These are phyloP conservation scores for Dipodomys stephensi DNA, from an alignment of 2,113 vertebrate species.

Conservation along the genomic window DNA sequence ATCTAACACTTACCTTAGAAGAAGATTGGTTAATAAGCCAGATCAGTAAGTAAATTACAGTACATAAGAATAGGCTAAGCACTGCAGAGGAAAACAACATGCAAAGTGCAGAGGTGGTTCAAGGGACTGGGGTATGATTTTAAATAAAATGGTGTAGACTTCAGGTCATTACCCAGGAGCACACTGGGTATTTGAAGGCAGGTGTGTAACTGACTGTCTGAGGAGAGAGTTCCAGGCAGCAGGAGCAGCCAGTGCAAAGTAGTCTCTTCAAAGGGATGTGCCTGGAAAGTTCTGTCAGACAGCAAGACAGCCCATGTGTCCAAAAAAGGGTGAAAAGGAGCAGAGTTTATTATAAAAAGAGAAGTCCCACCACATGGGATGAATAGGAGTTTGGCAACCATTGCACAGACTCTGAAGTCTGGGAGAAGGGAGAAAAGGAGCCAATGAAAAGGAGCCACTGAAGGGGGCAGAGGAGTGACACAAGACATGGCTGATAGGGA, in stretches of 20 bases:
- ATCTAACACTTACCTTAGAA: neutral
- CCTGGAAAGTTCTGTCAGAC: neutral
- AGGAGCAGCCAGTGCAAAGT: neutral
- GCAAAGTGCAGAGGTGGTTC: neutral
- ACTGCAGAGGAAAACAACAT: neutral
- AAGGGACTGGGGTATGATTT: neutral
- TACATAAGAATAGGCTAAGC: neutral
- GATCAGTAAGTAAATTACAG: conserved; percentile 6
- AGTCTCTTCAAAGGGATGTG: neutral
- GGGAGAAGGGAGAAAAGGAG: neutral
- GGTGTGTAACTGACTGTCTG: neutral
- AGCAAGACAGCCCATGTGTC: neutral
- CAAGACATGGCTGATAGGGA: neutral
- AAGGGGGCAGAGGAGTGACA: neutral
- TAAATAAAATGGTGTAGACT: neutral
- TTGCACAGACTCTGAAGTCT: neutral
- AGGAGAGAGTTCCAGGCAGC: neutral
- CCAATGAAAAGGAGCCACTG: neutral
- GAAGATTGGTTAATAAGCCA: neutral
- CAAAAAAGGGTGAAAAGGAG: neutral
- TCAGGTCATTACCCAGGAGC: neutral
- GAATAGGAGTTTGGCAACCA: neutral
- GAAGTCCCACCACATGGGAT: too few relatives aligned
- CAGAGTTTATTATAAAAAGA: neutral
- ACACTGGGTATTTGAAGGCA: neutral